phyloP scores from a whole-genome alignment of 2,888 invertebrate genomes.

The Cordilura impudica region DNA sequence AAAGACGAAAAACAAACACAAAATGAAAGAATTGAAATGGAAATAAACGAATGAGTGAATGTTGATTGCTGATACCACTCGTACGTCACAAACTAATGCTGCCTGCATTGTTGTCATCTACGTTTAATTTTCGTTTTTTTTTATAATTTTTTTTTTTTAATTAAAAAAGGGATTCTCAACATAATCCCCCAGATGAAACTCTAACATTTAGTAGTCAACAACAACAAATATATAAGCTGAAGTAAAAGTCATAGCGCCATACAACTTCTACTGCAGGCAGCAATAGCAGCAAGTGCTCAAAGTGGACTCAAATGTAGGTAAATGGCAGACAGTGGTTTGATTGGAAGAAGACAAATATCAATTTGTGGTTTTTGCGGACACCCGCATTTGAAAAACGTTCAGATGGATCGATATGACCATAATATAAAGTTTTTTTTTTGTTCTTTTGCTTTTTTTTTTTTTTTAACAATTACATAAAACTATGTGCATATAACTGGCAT shows the following conservation, averaged over 20 bases:
- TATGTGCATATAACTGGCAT: too few relatives aligned
- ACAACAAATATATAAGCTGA: slow-evolving; percentile 20
- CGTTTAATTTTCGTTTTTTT: slow-evolving; percentile 31
- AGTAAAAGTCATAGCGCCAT: slow-evolving; percentile 12
- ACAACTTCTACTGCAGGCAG: background rate
- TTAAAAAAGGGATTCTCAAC: slow-evolving; percentile 52
- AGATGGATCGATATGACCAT: slow-evolving; percentile 41
- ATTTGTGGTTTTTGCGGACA: slow-evolving; percentile 50
- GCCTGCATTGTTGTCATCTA: slow-evolving; percentile 41
- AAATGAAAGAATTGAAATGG: background rate
- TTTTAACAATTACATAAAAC: background rate
- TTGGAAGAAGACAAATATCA: slow-evolving; percentile 34
- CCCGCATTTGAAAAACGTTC: slow-evolving; percentile 39
- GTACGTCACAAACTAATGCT: slow-evolving; percentile 2
- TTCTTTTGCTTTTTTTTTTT: background rate
- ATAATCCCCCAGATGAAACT: slow-evolving; percentile 49
- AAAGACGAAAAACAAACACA: slow-evolving; percentile 1
- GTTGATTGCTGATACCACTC: slow-evolving; percentile 11
- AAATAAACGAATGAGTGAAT: slow-evolving; percentile 1
- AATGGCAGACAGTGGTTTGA: background rate
- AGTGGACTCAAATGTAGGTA: background rate
- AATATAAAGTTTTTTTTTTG: slow-evolving; percentile 22
- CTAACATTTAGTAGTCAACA: slow-evolving; percentile 35
- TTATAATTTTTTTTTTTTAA: slow-evolving; percentile 33
- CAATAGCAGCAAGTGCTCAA: background rate